These are phyloP conservation scores for Andrena haemorrhoa DNA, from an alignment of 2,888 invertebrate genomes.

Conservation along the genomic window DNA sequence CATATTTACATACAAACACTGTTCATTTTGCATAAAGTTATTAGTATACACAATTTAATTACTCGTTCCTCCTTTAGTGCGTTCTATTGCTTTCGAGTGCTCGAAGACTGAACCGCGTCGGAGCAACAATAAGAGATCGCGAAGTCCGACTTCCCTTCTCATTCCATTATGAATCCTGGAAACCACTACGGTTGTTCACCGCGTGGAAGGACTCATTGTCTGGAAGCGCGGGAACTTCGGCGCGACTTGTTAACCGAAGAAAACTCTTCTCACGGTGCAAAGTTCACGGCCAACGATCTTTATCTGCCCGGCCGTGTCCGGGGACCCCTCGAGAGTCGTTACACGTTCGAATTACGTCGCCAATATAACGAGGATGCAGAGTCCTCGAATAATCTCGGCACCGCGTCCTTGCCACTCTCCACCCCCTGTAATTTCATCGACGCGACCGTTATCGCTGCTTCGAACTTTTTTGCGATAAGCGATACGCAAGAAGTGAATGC, in stretches of 20 bases:
- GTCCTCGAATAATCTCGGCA: constrained; percentile 38
- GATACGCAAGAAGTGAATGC: not conserved
- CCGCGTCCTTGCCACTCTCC: constrained; percentile 11
- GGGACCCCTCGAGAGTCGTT: constrained; percentile 65
- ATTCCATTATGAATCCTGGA: constrained; percentile 63
- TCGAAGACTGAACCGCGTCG: not conserved
- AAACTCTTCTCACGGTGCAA: constrained; percentile 81
- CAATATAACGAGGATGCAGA: constrained; percentile 62
- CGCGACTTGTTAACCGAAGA: constrained; percentile 69
- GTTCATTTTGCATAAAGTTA: too few species aligned
- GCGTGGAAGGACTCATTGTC: constrained; percentile 69
- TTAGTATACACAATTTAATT: too few species aligned
- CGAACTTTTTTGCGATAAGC: constrained; percentile 2
- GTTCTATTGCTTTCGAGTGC: too few species aligned
- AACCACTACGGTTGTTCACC: constrained; percentile 62
- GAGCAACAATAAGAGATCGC: constrained; percentile 45
- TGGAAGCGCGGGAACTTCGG: constrained; percentile 70
- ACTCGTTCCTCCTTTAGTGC: too few species aligned
- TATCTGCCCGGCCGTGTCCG: constrained; percentile 67
- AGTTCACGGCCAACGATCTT: constrained; percentile 78
- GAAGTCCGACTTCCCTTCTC: constrained; percentile 64
- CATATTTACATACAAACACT: too few species aligned
- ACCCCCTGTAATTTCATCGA: constrained; percentile 27
- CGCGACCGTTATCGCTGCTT: constrained; percentile 15
- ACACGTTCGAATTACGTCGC: constrained; percentile 70